Conservation (phyloP, 2,113 vertebrate species). For the Tylochromis polylepis region DNA sequence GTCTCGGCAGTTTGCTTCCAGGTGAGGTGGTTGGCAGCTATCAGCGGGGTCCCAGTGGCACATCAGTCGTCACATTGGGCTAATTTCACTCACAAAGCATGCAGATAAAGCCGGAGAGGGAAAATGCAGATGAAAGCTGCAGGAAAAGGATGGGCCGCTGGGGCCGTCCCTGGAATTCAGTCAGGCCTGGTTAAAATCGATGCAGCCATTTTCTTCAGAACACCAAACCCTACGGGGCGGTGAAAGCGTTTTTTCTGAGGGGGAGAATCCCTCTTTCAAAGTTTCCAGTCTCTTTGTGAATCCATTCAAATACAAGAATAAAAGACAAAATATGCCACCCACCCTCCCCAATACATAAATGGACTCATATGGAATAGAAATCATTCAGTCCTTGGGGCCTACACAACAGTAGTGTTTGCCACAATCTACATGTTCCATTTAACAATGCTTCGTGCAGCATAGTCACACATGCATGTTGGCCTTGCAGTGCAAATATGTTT, state of each 20-base stretch:
- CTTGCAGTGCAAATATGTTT: constrained; percentile 24
- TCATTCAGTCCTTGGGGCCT: background rate
- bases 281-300: constrained; percentile 33
- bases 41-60: constrained; percentile 35
- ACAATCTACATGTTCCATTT: constrained; percentile 33
- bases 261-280: constrained; percentile 45
- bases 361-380: constrained; percentile 25
- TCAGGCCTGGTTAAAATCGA: constrained; percentile 33
- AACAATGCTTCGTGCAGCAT: background rate
- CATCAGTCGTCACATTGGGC: constrained; percentile 40
- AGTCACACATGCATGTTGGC: background rate
- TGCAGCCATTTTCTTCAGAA: constrained; percentile 37
- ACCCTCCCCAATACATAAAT: constrained; percentile 17
- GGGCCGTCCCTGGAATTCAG: constrained; percentile 20
- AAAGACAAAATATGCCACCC: constrained; percentile 41
- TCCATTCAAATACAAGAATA: constrained; percentile 58
- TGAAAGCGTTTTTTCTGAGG: constrained; percentile 36
- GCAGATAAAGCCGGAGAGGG: constrained; percentile 38
- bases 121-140: constrained; percentile 41
- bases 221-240: constrained; percentile 37
- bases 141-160: constrained; percentile 9
- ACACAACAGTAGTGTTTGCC: background rate
- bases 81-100: constrained; percentile 47
- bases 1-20: constrained; percentile 27
- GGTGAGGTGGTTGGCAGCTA: constrained; percentile 41